Evolutionary conservation across 2,113 vertebrate species (phyloP).

Genomic region (Pimephales promelas): DNA sequence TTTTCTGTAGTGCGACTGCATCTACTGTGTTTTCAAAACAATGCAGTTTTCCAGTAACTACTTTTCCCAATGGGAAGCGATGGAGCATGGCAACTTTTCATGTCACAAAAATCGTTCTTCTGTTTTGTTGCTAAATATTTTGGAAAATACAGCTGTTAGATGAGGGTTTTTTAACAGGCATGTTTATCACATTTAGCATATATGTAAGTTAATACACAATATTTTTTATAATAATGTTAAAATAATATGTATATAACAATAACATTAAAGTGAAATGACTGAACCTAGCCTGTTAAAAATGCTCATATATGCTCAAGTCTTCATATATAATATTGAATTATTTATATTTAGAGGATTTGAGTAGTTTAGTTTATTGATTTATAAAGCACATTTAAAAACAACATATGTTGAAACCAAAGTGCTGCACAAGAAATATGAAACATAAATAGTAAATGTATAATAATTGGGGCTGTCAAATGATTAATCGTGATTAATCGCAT

Average conservation of each 20-base stretch:
- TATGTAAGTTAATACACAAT: neutral
- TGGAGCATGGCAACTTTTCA: neutral
- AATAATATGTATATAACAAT: neutral
- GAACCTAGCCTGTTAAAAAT: too few species aligned
- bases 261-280: too few species aligned
- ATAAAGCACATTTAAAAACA: too few species aligned
- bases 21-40: neutral
- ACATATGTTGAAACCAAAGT: too few species aligned
- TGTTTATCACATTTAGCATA: neutral
- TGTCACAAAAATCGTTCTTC: neutral
- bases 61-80: neutral
- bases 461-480: too few species aligned
- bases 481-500: too few species aligned
- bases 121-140: neutral
- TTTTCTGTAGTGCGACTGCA: neutral
- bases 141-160: neutral
- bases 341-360: too few species aligned
- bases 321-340: too few species aligned
- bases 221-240: neutral
- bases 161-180: neutral
- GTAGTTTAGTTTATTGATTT: too few species aligned
- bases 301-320: too few species aligned
- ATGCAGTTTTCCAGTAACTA: neutral
- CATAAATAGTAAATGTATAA: too few species aligned
- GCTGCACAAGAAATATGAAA: too few species aligned